These are phyloP conservation scores for Pyrgus malvae DNA, from an alignment of 2,888 invertebrate species.

Conservation along the genomic window DNA sequence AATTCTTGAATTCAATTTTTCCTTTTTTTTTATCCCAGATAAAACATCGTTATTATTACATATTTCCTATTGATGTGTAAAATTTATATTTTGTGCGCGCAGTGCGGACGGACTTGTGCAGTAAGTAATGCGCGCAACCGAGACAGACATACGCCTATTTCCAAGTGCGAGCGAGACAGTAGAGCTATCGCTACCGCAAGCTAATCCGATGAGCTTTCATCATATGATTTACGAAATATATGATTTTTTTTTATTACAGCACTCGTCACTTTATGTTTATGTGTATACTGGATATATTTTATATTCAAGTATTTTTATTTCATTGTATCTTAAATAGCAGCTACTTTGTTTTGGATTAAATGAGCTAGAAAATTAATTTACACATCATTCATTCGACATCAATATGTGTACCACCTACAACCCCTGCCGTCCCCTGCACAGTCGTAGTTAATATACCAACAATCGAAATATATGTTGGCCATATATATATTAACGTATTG, in stretches of 20 bases:
- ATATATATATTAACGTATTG: too few species aligned
- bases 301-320: slow-evolving; percentile 1
- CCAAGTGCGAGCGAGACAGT: slow-evolving; percentile 21
- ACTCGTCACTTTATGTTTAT: neutral
- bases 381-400: too few species aligned
- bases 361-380: too few species aligned
- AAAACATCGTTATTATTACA: neutral
- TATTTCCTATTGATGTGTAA: neutral
- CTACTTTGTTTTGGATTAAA: too few species aligned
- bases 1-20: too few species aligned
- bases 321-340: too few species aligned
- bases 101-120: slow-evolving; percentile 77
- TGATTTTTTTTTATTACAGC: neutral
- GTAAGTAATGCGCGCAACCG: slow-evolving; percentile 55
- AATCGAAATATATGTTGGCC: too few species aligned
- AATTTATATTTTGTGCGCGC: slow-evolving; percentile 49
- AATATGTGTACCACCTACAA: too few species aligned
- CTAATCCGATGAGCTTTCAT: slow-evolving; percentile 11
- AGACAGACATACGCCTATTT: slow-evolving; percentile 14
- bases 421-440: too few species aligned
- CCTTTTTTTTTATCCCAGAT: neutral
- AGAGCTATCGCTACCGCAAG: neutral
- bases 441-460: too few species aligned
- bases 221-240: neutral
- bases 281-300: neutral